Conservation (phyloP, 2,113 vertebrate species). For the Oostethus manadensis region DNA sequence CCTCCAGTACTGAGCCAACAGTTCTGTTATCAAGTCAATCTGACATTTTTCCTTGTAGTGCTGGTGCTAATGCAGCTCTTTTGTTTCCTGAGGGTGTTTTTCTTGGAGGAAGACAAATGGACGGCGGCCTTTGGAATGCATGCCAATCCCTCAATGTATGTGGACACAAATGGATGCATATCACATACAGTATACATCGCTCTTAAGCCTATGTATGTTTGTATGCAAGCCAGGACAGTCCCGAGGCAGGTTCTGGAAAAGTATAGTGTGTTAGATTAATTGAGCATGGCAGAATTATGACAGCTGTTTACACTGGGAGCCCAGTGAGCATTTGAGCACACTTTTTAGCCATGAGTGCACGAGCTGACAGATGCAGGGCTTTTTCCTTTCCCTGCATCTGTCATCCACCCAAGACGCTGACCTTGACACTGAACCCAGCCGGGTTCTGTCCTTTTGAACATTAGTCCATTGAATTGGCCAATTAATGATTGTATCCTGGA, state of each 20-base stretch:
- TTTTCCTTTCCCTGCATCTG: slow-evolving; percentile 61
- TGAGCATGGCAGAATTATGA: slow-evolving; percentile 76
- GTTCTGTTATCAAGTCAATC: slow-evolving; percentile 57
- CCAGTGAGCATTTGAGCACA: slow-evolving; percentile 70
- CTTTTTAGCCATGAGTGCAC: slow-evolving; percentile 71
- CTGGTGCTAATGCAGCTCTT: slow-evolving; percentile 17
- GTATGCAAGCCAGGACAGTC: slow-evolving; percentile 32
- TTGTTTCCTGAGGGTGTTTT: slow-evolving; percentile 48
- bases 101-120: slow-evolving; percentile 54
- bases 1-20: slow-evolving; percentile 38
- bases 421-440: slow-evolving; percentile 56
- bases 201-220: not conserved
- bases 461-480: slow-evolving; percentile 52
- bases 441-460: slow-evolving; percentile 48
- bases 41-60: slow-evolving; percentile 51
- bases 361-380: slow-evolving; percentile 66
- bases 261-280: slow-evolving; percentile 71
- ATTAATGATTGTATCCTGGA: slow-evolving; percentile 49
- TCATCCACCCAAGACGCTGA: slow-evolving; percentile 56
- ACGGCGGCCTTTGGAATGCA: slow-evolving; percentile 57
- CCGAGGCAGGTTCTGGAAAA: slow-evolving; percentile 65
- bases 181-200: not conserved
- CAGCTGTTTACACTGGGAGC: slow-evolving; percentile 74
- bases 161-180: slow-evolving; percentile 2
- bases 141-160: slow-evolving; percentile 21